These are phyloP conservation scores for Chloroceryle amazona DNA, from an alignment of 2,797 vertebrate genomes.

Conservation along the genomic window DNA sequence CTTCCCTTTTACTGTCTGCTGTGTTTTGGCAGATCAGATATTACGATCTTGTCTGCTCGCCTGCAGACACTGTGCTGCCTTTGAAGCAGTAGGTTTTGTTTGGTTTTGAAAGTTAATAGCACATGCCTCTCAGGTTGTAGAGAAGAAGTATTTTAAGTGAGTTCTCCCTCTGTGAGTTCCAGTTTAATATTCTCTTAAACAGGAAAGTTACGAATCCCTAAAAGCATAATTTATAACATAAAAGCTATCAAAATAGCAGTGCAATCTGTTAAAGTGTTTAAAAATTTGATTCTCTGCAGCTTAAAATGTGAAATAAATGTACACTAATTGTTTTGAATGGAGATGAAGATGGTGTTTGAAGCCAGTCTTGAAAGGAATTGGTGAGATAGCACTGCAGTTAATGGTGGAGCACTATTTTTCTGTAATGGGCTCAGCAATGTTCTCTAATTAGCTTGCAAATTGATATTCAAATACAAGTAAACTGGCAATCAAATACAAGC, in stretches of 20 bases:
- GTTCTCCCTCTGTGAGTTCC: constrained; percentile 2
- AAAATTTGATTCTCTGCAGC: constrained; percentile 51
- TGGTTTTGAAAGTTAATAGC: constrained; percentile 39
- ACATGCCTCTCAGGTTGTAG: not conserved
- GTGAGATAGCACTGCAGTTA: constrained; percentile 34
- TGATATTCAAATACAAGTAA: constrained; percentile 73
- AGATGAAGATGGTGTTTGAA: constrained; percentile 36
- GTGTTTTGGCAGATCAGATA: not conserved
- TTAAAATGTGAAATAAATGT: constrained; percentile 71
- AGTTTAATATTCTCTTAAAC: constrained; percentile 53
- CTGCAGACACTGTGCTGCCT: not conserved
- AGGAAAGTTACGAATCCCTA: constrained; percentile 56
- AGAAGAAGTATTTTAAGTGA: not conserved
- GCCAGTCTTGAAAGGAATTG: constrained; percentile 41
- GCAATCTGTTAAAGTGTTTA: constrained; percentile 64
- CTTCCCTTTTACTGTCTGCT: not conserved
- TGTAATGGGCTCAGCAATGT: constrained; percentile 57
- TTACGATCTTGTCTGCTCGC: rapidly evolving
- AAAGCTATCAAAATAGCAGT: constrained; percentile 47
- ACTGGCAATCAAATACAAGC: constrained; percentile 67
- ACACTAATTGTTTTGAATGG: constrained; percentile 63
- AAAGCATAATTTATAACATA: constrained; percentile 47
- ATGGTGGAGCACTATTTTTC: constrained; percentile 48
- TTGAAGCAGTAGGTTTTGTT: not conserved
- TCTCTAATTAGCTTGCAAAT: constrained; percentile 69